Percentiles rank a stretch among this genome's conserved stretches.
Conservation (phyloP, 2,113 vertebrate genomes). For the Deroptyus accipitrinus region DNA sequence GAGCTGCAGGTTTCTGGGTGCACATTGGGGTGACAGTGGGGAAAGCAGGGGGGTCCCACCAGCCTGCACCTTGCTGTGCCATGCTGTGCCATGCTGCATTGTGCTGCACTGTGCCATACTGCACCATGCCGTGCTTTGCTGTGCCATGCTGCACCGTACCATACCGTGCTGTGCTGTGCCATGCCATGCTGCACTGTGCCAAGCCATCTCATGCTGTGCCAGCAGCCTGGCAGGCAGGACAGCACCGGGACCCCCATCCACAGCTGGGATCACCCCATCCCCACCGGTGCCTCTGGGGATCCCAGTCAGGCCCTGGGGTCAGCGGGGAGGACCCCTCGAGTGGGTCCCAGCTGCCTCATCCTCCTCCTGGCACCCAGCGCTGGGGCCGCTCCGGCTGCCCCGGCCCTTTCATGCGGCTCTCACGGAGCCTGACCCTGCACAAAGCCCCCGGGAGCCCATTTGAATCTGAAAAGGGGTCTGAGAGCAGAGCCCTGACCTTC, state of each 20-base stretch:
- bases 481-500: slow-evolving; percentile 81
- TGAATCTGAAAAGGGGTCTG: slow-evolving; percentile 79
- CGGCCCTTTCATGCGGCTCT: neutral
- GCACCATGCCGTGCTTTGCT: too few relatives aligned
- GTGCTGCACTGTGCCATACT: too few relatives aligned
- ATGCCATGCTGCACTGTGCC: neutral
- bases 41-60: neutral
- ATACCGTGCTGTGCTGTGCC: neutral
- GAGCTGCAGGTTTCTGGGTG: neutral
- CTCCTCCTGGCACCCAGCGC: neutral
- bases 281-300: neutral
- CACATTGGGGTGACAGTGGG: neutral
- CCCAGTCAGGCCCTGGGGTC: neutral
- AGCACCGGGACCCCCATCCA: neutral
- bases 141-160: neutral
- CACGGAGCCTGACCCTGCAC: slow-evolving; percentile 40
- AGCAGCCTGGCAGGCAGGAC: neutral
- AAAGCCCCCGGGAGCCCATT: slow-evolving; percentile 69
- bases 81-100: neutral
- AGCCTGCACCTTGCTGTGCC: neutral
- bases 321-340: neutral
- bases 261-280: neutral
- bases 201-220: fast-evolving
- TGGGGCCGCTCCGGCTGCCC: neutral
- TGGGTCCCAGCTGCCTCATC: neutral